Conservation (phyloP, 2,797 vertebrate species). For the Anguilla pacifica region DNA sequence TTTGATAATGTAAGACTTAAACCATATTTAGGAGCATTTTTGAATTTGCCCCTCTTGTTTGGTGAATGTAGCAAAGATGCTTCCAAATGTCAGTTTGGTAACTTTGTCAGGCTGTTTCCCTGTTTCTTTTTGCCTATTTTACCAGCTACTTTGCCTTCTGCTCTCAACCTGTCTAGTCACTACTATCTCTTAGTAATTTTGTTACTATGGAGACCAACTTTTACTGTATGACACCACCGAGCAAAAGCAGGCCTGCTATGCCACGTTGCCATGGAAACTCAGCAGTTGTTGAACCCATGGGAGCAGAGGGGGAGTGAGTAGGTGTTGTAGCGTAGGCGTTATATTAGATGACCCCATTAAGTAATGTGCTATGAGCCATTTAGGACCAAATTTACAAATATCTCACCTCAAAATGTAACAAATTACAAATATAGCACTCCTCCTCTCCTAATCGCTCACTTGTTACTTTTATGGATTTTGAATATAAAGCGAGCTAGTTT, state of each 20-base stretch:
- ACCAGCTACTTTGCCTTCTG: not conserved
- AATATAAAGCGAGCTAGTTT: not conserved
- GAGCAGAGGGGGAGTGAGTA: not conserved
- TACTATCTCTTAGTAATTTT: not conserved
- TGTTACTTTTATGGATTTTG: not conserved
- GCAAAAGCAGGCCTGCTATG: not conserved
- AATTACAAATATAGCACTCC: not conserved
- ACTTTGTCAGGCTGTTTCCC: not conserved
- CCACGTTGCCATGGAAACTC: not conserved
- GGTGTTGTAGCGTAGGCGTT: not conserved
- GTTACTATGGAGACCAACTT: constrained; percentile 1
- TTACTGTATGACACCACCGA: constrained; percentile 2
- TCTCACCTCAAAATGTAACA: constrained; percentile 4
- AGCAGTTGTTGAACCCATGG: not conserved
- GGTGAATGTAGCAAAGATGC: not conserved
- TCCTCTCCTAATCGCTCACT: not conserved
- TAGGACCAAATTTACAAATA: not conserved
- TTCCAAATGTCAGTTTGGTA: not conserved
- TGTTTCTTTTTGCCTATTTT: not conserved
- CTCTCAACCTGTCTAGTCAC: not conserved
- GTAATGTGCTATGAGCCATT: not conserved
- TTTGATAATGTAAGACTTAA: not conserved
- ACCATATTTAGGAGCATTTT: not conserved
- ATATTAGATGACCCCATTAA: not conserved
- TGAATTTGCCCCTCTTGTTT: not conserved